These are phyloP conservation scores for Hapalemur alaotrensis DNA, from an alignment of 2,797 vertebrate genomes.

Conservation along the genomic window DNA sequence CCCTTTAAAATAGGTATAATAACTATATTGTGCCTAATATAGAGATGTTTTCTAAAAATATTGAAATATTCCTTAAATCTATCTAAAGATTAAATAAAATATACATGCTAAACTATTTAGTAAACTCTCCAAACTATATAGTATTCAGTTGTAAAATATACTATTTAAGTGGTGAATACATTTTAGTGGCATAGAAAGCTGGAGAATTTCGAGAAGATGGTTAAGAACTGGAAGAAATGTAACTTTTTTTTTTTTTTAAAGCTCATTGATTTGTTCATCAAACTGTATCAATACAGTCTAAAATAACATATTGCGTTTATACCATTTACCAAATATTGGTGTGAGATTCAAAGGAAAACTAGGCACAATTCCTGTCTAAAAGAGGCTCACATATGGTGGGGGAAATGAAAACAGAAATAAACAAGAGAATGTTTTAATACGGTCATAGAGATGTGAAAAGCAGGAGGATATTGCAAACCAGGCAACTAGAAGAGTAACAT, in stretches of 20 bases:
- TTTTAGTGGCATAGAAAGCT: background rate
- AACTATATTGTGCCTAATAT: background rate
- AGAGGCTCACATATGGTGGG: background rate
- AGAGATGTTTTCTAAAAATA: background rate
- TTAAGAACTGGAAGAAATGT: background rate
- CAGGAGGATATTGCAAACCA: background rate
- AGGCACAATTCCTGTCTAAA: background rate
- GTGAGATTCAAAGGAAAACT: background rate
- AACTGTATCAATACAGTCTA: background rate
- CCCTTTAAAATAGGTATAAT: background rate
- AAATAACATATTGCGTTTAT: background rate
- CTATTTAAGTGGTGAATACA: background rate
- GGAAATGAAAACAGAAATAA: constrained; percentile 37
- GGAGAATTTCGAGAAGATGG: background rate
- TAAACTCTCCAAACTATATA: background rate
- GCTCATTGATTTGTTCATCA: background rate
- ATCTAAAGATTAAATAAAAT: background rate
- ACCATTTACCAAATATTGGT: background rate
- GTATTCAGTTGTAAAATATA: background rate
- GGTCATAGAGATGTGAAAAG: background rate
- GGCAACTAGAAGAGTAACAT: background rate
- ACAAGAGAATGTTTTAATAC: constrained; percentile 11
- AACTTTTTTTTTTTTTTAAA: background rate
- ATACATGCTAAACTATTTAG: background rate
- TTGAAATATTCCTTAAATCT: background rate